Percentiles rank a stretch among this genome's conserved stretches.
phyloP scores from a whole-genome alignment of 1,140 invertebrate species.

The Ceratosolen solmsi region DNA sequence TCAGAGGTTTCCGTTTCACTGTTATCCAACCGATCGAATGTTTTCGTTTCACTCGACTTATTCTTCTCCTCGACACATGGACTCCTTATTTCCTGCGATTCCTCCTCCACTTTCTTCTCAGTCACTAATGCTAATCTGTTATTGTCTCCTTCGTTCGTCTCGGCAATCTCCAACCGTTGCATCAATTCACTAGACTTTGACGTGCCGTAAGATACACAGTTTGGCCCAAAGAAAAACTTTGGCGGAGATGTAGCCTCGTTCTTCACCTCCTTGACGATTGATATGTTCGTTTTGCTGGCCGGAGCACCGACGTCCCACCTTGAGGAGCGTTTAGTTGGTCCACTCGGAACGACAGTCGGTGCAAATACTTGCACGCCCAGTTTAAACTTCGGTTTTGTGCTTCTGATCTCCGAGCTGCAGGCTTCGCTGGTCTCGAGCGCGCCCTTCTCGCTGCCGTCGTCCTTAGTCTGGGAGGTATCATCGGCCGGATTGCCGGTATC shows the following conservation, averaged over 20 bases:
- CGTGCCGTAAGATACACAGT: constrained; percentile 68
- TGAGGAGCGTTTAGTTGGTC: constrained; percentile 67
- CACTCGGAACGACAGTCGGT: constrained; percentile 45
- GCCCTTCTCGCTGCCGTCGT: constrained; percentile 7
- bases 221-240: constrained; percentile 72
- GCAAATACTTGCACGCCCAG: constrained; percentile 70
- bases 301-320: constrained; percentile 74
- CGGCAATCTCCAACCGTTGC: neutral
- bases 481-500: constrained; percentile 77
- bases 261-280: constrained; percentile 49
- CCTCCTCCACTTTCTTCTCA: constrained; percentile 18
- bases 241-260: constrained; percentile 55
- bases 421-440: neutral
- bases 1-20: neutral
- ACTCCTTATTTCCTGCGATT: constrained; percentile 37
- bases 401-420: constrained; percentile 1
- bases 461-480: constrained; percentile 21
- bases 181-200: constrained; percentile 26
- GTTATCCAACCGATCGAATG: neutral
- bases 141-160: constrained; percentile 24
- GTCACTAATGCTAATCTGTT: constrained; percentile 1
- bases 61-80: constrained; percentile 11
- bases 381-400: constrained; percentile 65
- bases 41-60: neutral
- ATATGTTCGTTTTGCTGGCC: constrained; percentile 62